Percentiles rank a stretch among this genome's conserved stretches.
Evolutionary conservation across 2,113 vertebrate species (phyloP).

Genomic region (Symphodus melops): DNA sequence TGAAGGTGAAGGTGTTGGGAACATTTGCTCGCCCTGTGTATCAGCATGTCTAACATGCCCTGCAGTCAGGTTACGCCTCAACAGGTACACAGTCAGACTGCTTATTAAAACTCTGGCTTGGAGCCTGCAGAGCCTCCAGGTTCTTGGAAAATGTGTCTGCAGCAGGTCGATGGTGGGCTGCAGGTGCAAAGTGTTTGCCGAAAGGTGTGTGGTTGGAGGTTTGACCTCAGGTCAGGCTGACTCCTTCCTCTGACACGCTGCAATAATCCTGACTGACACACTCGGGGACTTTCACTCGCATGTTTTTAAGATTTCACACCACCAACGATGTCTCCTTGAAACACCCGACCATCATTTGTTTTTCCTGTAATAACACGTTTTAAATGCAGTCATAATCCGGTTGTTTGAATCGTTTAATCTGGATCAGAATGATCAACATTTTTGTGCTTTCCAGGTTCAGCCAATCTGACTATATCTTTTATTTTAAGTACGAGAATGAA

Average conservation of each 20-base stretch:
- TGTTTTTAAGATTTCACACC: neutral
- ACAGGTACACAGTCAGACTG: slow-evolving; percentile 50
- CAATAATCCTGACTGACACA: slow-evolving; percentile 23
- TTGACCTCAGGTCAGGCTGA: slow-evolving; percentile 10
- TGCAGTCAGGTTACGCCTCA: slow-evolving; percentile 39
- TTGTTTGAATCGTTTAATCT: too few species aligned
- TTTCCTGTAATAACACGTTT: too few species aligned
- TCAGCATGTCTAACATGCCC: slow-evolving; percentile 56
- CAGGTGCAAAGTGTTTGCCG: slow-evolving; percentile 20
- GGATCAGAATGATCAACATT: too few species aligned
- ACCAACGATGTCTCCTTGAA: too few species aligned
- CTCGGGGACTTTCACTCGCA: neutral
- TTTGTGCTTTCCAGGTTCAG: too few species aligned
- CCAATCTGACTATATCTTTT: too few species aligned
- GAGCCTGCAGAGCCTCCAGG: slow-evolving; percentile 21
- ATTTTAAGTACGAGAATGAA: too few species aligned
- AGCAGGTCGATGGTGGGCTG: slow-evolving; percentile 29
- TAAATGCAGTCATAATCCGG: too few species aligned
- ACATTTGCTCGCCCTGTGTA: slow-evolving; percentile 36
- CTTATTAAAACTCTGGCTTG: slow-evolving; percentile 65
- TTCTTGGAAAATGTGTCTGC: neutral
- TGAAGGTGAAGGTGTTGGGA: slow-evolving; percentile 24
- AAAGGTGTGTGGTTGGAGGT: slow-evolving; percentile 21
- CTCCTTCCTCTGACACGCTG: slow-evolving; percentile 12
- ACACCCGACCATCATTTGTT: too few species aligned